phyloP scores from a whole-genome alignment of 2,888 invertebrate species.

The Periphyllus acericola region DNA sequence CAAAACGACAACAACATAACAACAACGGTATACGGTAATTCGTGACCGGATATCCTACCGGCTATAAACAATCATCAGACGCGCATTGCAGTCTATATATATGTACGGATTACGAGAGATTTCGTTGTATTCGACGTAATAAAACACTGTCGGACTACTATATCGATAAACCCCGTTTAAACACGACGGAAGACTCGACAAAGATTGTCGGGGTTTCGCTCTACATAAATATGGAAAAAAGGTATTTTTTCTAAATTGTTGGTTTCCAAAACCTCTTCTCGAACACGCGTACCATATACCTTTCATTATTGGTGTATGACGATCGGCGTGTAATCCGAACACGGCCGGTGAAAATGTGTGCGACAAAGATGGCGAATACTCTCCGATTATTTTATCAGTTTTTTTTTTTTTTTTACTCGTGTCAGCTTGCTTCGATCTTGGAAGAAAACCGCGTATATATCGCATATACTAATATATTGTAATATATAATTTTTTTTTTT shows the following conservation, averaged over 20 bases:
- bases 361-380: background rate
- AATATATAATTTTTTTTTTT: too few relatives aligned
- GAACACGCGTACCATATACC: too few relatives aligned
- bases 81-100: background rate
- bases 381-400: background rate
- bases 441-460: too few relatives aligned
- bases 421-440: too few relatives aligned
- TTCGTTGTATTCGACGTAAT: background rate
- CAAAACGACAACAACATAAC: background rate
- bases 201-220: too few relatives aligned
- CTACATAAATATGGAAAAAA: too few relatives aligned
- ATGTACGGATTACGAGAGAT: background rate
- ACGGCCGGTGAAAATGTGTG: background rate
- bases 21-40: background rate
- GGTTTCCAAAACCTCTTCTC: too few relatives aligned
- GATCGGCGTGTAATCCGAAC: too few relatives aligned
- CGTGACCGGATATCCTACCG: constrained; percentile 9
- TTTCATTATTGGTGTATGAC: too few relatives aligned
- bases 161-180: background rate
- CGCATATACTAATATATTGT: too few relatives aligned
- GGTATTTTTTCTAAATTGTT: too few relatives aligned
- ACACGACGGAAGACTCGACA: too few relatives aligned
- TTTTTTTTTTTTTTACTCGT: background rate
- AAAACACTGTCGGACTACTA: constrained; percentile 12
- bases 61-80: constrained; percentile 36